Evolutionary conservation across 2,888 invertebrate genomes (phyloP), one percentile per base, ranked within the genome.

Genomic region (Gari tellinella): DNA sequence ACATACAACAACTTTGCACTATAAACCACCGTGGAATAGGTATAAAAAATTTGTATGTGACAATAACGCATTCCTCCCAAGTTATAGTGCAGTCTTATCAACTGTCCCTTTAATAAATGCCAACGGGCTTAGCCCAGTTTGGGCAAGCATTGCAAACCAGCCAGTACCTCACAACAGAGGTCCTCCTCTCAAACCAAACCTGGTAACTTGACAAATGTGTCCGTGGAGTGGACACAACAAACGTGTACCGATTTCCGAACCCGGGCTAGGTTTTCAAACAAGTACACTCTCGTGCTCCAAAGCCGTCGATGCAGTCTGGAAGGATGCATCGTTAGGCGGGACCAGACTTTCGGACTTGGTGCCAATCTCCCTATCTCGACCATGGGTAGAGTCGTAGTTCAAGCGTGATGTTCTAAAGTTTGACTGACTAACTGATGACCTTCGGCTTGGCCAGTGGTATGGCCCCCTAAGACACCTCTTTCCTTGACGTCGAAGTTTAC

Each of bases 401-500:
- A 23, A n/a, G 17, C 57, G 56, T n/a, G 60, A 45, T 21, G 51
- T 48, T 21, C 57, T 46, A 15, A 15, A 56, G n/a, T 65, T 46
- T 45, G 53, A 57, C 49, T 70, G 68, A 19, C 41, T 23, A 25
- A 60, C 43, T 26, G 69, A 38, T 8, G 64, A 63, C 31, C 55
- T 49, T 23, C 60, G 38, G 43, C 57, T 56, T 56, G 80, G 64
- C 82, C 85, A 85, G 23, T 82, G 80, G 74, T 89, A 89, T 14
- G 89, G 89, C 2, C 82, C 82, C 37, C 76, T 68, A 40, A 74
- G 73, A n/a, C 96, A 95, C 60, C 97, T 94, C 72, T 96, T 94
- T 80, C 96, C 94, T 83, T 93, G 92, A 51, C 94, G 92, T 48
- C 93, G 92, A 43, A 93, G 95, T 79, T 97, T 95, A 86, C 96